Conservation (phyloP, 1,140 invertebrate species). For the Carposina sasakii region DNA sequence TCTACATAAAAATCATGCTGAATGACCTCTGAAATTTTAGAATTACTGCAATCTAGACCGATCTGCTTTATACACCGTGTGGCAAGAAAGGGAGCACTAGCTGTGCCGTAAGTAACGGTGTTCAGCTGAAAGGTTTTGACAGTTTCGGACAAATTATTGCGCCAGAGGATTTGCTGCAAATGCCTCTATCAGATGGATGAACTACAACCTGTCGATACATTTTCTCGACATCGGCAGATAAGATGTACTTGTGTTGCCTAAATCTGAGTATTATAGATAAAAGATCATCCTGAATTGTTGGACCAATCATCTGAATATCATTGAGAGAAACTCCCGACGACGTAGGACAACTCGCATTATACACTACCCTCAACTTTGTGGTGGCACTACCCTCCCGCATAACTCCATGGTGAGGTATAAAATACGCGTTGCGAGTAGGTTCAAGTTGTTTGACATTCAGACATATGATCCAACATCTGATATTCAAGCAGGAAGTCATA, state of each 20-base stretch:
- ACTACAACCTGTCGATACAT: constrained; percentile 8
- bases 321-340: not conserved
- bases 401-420: not conserved
- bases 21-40: constrained; percentile 9
- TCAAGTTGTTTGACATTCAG: constrained; percentile 11
- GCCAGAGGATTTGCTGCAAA: constrained; percentile 18
- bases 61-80: not conserved
- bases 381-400: not conserved
- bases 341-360: not conserved
- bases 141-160: not conserved
- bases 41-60: not conserved
- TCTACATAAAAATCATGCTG: constrained; percentile 34
- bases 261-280: constrained; percentile 9
- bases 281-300: not conserved
- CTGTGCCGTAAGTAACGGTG: constrained; percentile 20
- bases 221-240: constrained; percentile 35
- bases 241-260: constrained; percentile 24
- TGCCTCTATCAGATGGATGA: constrained; percentile 16
- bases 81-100: constrained; percentile 21
- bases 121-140: constrained; percentile 17
- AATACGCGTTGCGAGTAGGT: not conserved
- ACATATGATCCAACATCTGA: not conserved
- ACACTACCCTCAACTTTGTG: not conserved
- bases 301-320: not conserved
- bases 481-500: not conserved